Evolutionary conservation across 1,140 invertebrate genomes (phyloP).

Genomic region (Wasmannia auropunctata): DNA sequence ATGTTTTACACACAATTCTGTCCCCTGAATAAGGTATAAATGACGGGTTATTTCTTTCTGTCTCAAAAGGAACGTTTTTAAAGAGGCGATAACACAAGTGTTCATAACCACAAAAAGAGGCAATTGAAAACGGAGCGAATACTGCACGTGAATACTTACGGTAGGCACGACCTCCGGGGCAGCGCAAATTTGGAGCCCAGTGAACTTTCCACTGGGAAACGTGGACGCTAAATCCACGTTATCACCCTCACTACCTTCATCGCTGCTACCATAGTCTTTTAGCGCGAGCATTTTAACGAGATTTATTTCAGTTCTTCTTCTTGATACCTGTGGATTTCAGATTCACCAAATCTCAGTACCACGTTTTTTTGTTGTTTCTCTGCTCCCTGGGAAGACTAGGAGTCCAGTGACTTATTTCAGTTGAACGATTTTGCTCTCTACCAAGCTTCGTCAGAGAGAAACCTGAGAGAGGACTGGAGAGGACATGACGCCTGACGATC

Average conservation of each 20-base stretch:
- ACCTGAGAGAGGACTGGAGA: too few relatives aligned
- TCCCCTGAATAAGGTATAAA: slow-evolving; percentile 80
- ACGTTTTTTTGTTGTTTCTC: too few relatives aligned
- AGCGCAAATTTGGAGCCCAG: slow-evolving; percentile 87
- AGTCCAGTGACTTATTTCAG: too few relatives aligned
- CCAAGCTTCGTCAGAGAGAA: too few relatives aligned
- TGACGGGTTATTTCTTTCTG: neutral
- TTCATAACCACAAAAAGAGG: neutral
- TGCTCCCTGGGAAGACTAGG: too few relatives aligned
- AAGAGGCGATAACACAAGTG: neutral
- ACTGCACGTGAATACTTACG: slow-evolving; percentile 85
- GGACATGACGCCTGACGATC: too few relatives aligned
- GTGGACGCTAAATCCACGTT: slow-evolving; percentile 62
- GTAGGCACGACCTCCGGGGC: slow-evolving; percentile 92
- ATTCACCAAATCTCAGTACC: too few relatives aligned
- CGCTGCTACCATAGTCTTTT: slow-evolving; percentile 88
- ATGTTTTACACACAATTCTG: slow-evolving; percentile 86
- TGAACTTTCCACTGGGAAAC: neutral
- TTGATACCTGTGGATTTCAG: too few relatives aligned
- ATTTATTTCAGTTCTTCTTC: too few relatives aligned
- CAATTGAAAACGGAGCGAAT: neutral
- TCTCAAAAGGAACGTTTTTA: neutral
- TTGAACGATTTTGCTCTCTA: too few relatives aligned
- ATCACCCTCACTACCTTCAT: slow-evolving; percentile 85
- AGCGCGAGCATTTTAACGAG: slow-evolving; percentile 89